Evolutionary conservation across 2,113 vertebrate genomes (phyloP), one percentile per base, ranked within the genome.

Genomic region (Turdus rufiventris): DNA sequence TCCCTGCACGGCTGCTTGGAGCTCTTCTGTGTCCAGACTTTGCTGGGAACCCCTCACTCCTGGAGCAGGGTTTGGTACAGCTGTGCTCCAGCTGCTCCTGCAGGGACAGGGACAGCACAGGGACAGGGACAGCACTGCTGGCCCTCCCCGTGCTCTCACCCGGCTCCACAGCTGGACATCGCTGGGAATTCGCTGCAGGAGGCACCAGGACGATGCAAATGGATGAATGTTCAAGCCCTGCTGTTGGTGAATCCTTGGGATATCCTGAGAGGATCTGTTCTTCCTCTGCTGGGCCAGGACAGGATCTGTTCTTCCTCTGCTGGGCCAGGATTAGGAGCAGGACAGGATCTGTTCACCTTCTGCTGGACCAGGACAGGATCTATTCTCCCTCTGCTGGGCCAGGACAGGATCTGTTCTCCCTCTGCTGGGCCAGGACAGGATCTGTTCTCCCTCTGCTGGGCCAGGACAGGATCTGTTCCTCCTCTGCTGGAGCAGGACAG

Each of bases 391-490:
- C 36, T 38, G 36, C 36, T 40, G 40, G 12, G 40, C 40, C 40
- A 40, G 40, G 40, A 40, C 96, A n/a, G n/a, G n/a, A n/a, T n/a
- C n/a, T n/a, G n/a, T n/a, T n/a, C n/a, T n/a, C n/a, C n/a, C 13
- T 14, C 40, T 40, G 40, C 40, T 38, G 13, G 40, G 11, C 40
- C 2, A 33, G 91, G 17, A 23, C 96, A 72, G 28, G 62, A 34
- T 60, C 34, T 75, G 45, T 11, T 60, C 65, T 24, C 88, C 47
- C 23, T 61, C 72, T 68, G 77, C 58, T 58, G 38, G 38, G n/a
- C n/a, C 97, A 98, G n/a, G 98, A 98, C 85, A 72, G 28, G 62
- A 34, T 60, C 34, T 75, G 45, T 11, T 60, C 65, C 20, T 90
- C 47, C 23, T 61, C 72, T 68, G 77, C 58, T 58, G 38, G 38